phyloP scores from a whole-genome alignment of 2,113 vertebrate species.

The Lophius piscatorius region DNA sequence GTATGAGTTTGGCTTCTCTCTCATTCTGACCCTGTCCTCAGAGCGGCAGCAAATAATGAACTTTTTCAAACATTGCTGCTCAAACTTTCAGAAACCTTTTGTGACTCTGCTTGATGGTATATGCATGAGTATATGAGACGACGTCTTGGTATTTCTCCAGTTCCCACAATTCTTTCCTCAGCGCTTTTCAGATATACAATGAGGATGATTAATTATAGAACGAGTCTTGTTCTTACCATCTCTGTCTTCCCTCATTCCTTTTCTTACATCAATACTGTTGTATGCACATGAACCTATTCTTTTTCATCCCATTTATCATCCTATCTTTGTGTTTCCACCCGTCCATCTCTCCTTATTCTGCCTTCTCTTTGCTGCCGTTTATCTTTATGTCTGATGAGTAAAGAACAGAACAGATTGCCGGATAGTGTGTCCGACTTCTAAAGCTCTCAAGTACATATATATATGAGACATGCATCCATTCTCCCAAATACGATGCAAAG shows the following conservation, averaged over 20 bases:
- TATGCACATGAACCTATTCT: constrained; percentile 18
- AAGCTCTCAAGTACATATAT: constrained; percentile 44
- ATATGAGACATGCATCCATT: constrained; percentile 32
- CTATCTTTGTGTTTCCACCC: constrained; percentile 13
- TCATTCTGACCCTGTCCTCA: constrained; percentile 9
- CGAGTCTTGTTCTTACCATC: constrained; percentile 30
- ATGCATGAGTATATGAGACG: constrained; percentile 14
- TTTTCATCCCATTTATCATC: constrained; percentile 24
- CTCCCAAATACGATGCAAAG: constrained; percentile 5
- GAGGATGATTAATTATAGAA: constrained; percentile 67
- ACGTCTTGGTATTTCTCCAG: constrained; percentile 16
- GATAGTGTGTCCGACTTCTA: constrained; percentile 13
- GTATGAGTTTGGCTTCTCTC: constrained; percentile 1
- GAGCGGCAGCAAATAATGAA: constrained; percentile 28
- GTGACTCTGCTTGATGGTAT: constrained; percentile 15
- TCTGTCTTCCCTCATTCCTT: constrained; percentile 25
- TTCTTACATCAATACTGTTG: constrained; percentile 7
- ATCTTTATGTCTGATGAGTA: constrained; percentile 31
- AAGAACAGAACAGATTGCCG: not conserved
- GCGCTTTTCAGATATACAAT: constrained; percentile 40
- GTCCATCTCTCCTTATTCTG: constrained; percentile 20
- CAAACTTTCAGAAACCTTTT: constrained; percentile 25
- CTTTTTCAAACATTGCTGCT: constrained; percentile 24
- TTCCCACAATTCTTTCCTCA: constrained; percentile 19
- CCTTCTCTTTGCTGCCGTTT: constrained; percentile 28